A percentile compares a stretch with the other conserved stretches of the same genome.
Evolutionary conservation across 2,797 vertebrate genomes (phyloP).

Genomic region (Oreochromis mossambicus): DNA sequence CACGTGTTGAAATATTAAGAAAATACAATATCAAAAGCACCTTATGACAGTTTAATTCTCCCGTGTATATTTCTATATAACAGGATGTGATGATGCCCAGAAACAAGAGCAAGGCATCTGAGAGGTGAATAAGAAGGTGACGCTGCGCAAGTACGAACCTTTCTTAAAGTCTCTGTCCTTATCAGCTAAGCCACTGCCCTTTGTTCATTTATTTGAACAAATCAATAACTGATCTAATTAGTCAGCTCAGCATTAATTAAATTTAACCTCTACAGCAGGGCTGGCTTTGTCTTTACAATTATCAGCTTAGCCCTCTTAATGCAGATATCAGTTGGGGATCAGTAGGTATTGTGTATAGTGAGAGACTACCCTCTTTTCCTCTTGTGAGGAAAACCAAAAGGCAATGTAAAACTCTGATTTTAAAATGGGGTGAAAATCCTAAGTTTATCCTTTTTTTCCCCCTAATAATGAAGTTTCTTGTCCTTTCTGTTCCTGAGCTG

Average conservation of each 20-base stretch:
- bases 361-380: neutral
- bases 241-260: slow-evolving; percentile 32
- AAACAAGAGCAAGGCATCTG: neutral
- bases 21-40: neutral
- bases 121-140: neutral
- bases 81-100: neutral
- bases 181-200: neutral
- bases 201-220: slow-evolving; percentile 31
- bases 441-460: neutral
- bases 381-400: neutral
- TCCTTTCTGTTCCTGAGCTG: slow-evolving; percentile 1
- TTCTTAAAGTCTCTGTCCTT: neutral
- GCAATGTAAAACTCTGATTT: neutral
- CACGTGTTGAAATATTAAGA: neutral
- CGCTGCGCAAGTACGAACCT: neutral
- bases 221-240: slow-evolving; percentile 47
- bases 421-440: neutral
- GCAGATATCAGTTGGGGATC: slow-evolving; percentile 16
- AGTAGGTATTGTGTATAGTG: neutral
- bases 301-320: slow-evolving; percentile 37
- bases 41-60: neutral
- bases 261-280: slow-evolving; percentile 6
- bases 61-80: neutral
- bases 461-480: neutral
- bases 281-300: slow-evolving; percentile 10